Percentiles rank a stretch among this genome's conserved stretches.
These are phyloP conservation scores for Ectobius pallidus DNA, from an alignment of 2,888 invertebrate genomes.

Conservation along the genomic window DNA sequence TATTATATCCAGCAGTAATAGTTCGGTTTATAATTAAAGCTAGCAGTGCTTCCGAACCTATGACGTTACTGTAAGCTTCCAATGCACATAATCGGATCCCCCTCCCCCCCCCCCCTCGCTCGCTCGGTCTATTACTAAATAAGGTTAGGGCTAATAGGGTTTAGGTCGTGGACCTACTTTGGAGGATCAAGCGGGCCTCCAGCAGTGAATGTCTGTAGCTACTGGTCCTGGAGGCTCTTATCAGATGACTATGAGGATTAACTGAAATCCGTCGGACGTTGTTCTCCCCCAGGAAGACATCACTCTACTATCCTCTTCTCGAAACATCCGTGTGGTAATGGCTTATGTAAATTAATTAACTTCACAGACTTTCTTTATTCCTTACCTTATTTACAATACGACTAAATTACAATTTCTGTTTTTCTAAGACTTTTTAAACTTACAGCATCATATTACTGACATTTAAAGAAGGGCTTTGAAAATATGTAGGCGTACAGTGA, in stretches of 20 bases:
- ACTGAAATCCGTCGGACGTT: constrained; percentile 25
- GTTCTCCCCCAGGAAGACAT: constrained; percentile 17
- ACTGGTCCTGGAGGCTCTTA: constrained; percentile 20
- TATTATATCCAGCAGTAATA: constrained; percentile 17
- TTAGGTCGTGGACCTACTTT: constrained; percentile 26
- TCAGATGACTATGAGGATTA: constrained; percentile 30
- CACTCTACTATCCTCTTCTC: background rate
- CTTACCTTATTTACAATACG: background rate
- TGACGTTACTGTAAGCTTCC: constrained; percentile 8
- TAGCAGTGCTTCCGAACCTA: background rate
- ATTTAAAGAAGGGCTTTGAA: no score
- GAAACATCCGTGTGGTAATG: constrained; percentile 3
- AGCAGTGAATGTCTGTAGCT: constrained; percentile 4
- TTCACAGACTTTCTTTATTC: background rate
- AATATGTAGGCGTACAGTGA: no score
- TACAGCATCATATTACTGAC: no score
- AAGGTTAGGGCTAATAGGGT: constrained; percentile 29
- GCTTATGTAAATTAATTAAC: no score
- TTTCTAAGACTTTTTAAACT: no score
- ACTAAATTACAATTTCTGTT: background rate
- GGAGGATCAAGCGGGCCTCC: constrained; percentile 19
- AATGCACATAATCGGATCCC: constrained; percentile 18
- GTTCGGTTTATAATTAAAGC: constrained; percentile 25
- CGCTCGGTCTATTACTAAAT: constrained; percentile 26
- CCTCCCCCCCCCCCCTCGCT: background rate